These are phyloP conservation scores for Acanthiza pusilla DNA, from an alignment of 2,797 vertebrate species.

Conservation along the genomic window DNA sequence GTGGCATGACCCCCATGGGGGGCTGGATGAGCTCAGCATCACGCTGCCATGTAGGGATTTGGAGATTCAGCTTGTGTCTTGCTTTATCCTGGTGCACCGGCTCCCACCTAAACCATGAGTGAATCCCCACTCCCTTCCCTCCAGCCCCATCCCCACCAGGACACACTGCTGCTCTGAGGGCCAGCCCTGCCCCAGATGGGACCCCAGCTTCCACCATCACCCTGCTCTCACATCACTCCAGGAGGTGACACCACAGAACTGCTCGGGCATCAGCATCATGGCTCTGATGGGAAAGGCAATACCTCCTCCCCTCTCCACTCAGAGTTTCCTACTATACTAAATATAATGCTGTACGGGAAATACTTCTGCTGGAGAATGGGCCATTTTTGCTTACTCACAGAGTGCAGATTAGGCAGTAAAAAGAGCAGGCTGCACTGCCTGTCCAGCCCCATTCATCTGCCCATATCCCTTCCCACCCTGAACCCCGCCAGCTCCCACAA, in stretches of 20 bases:
- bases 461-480: neutral
- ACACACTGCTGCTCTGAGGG: neutral
- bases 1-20: rapidly evolving
- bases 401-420: neutral
- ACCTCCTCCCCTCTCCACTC: neutral
- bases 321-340: neutral
- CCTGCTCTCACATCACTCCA: neutral
- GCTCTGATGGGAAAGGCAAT: neutral
- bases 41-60: neutral
- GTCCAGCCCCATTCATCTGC: neutral
- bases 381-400: neutral
- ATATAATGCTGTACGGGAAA: neutral
- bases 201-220: constrained; percentile 10
- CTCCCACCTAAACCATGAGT: neutral
- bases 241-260: neutral
- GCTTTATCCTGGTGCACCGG: neutral
- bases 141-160: neutral
- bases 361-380: neutral
- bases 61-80: neutral
- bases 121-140: neutral
- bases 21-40: neutral
- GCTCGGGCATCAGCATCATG: neutral
- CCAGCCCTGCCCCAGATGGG: neutral
- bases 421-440: neutral
- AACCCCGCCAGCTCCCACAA: neutral